These are phyloP conservation scores for Cynaeus angustus DNA, from an alignment of 2,888 invertebrate species.

Conservation along the genomic window DNA sequence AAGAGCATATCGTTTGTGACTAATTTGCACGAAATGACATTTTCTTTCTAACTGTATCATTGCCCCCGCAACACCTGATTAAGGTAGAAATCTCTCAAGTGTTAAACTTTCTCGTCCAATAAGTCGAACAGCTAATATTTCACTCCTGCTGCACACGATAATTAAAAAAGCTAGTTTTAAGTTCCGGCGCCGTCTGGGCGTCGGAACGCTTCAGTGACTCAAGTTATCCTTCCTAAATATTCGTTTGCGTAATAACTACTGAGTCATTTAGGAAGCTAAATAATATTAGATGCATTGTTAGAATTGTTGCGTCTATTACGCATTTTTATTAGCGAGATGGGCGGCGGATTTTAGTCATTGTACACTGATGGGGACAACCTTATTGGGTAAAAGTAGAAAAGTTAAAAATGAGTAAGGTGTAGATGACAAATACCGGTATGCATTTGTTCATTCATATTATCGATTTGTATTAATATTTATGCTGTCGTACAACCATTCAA, in stretches of 20 bases:
- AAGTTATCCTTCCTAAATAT: conserved; percentile 34
- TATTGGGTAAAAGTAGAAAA: conserved; percentile 20
- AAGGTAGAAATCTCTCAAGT: conserved; percentile 33
- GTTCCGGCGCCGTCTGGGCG: conserved; percentile 43
- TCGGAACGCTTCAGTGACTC: conserved; percentile 42
- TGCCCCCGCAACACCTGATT: conserved; percentile 46
- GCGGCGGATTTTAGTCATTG: conserved; percentile 32
- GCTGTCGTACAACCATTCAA: conserved; percentile 21
- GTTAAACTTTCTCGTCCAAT: conserved; percentile 39
- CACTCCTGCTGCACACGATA: conserved; percentile 28
- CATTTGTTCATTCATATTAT: conserved; percentile 28
- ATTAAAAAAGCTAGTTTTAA: conserved; percentile 20
- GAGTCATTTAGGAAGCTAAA: conserved; percentile 31
- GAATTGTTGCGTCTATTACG: conserved; percentile 18
- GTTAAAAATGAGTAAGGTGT: conserved; percentile 30
- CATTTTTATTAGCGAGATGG: not conserved
- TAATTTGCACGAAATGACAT: conserved; percentile 41
- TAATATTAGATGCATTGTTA: conserved; percentile 5
- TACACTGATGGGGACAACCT: not conserved
- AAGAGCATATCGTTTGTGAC: conserved; percentile 10
- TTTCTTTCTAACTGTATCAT: conserved; percentile 38
- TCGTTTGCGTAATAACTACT: conserved; percentile 35
- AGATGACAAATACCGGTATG: conserved; percentile 24
- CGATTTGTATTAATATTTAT: conserved; percentile 18
- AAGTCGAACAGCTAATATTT: conserved; percentile 23